Evolutionary conservation across 2,888 invertebrate species (phyloP), one percentile per base, ranked within the genome.

Genomic region (Thecophora atra): DNA sequence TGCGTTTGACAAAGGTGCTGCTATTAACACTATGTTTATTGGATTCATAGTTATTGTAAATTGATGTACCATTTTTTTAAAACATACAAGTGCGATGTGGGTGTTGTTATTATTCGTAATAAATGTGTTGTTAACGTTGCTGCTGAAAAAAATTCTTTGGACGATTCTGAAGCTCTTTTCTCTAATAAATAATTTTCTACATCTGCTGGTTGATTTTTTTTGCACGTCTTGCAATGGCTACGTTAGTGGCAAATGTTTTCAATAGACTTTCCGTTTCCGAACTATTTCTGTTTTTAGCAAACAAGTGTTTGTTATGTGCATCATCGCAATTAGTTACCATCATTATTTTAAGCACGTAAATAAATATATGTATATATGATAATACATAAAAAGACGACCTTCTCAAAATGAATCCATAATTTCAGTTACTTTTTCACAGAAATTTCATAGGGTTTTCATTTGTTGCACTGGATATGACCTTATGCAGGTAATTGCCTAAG

Each of bases 91-190:
- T 51, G 65, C 42, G 51, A 11, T 15, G 44, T n/a, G 17, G 8
- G n/a, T 44, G 44, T 26, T 51, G n/a, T n/a, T n/a, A 21, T 19
- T 58, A 21, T 58, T 58, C 42, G 68, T 58, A 68, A 26, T 24
- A 68, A 58, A 68, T 68, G 44, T 5, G 37, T 58, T 26, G 68
- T 56, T n/a, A 68, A 58, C n/a, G 58, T 68, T 17, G 37, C 67
- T n/a, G 67, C 28, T 30, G 65, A 66, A 26, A 54, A 37, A 13
- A 28, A 1, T 24, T 67, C 42, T 56, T 67, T 54, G 19, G 54
- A 54, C 21, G 52, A 37, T 37, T 28, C 42, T 67, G 21, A 15
- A 17, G 37, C 30, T 54, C n/a, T n/a, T 56, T 28, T 15, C 30
- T 67, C n/a, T 30, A 52, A 4, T 54, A 30, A 37, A 67, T 52